Base-by-base conservation (phyloP, 1,140 invertebrate species). In the Zaprionus gabonicus region DNA sequence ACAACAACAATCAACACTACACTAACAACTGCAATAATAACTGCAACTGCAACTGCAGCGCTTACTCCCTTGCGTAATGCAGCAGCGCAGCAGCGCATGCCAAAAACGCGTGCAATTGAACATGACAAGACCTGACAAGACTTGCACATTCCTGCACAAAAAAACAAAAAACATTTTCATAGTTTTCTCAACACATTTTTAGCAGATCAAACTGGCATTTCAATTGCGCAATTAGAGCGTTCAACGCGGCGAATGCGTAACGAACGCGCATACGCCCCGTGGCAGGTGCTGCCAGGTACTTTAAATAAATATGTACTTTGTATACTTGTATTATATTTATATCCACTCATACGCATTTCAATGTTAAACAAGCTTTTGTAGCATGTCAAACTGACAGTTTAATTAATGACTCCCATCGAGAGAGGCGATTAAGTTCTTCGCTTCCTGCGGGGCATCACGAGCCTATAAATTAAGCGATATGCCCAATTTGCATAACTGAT, bases 61-160 rank as follows among this genome's bases (percentile, higher is more conserved):
- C 20, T 49, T 49, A 13, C 6, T 46, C 41, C 41, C 41, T 78
- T 80, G 58, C 46, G 64, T 53, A 71, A 55, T 51, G 27, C 57
- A 57, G 17, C 62, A 78, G 23, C 23, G 20, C 20, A 23, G 65
- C 64, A 44, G n/a, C 41, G n/a, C 41, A 17, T n/a, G 41, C 67
- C 69, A 73, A 78, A 80, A 80, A 73, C 69, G 74, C 65, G 46
- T 49, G 25, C 31, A 49, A 23, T 57, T 36, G 17, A 57, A 49
- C 66, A 55, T 44, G 70, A 66, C 46, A 51, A 60, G 53, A 57
- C 66, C 55, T 36, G 69, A 46, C 71, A 57, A 60, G 53, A 57
- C 66, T 65, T 36, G 69, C 68, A 60, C 77, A 87, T 87, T 71
- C 78, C 73, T 65, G 59, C 78, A 20, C 1, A 23, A 1, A 51